phyloP scores from a whole-genome alignment of 1,140 invertebrate species.

The Hylaeus volcanicus region DNA sequence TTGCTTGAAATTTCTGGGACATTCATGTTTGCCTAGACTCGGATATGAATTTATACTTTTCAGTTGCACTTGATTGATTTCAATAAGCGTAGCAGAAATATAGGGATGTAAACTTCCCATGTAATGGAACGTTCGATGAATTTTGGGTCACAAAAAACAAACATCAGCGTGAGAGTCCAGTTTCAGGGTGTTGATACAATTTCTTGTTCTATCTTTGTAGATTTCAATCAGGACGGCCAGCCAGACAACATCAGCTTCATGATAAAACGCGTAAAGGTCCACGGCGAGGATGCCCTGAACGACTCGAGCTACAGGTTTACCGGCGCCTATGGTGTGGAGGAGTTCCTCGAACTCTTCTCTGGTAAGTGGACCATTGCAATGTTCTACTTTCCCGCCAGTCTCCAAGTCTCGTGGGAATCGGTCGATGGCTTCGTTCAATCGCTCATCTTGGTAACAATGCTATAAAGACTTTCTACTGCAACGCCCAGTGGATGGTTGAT shows the following conservation, averaged over 20 bases:
- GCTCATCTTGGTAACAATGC: neutral
- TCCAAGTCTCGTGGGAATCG: neutral
- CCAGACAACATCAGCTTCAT: constrained; percentile 97
- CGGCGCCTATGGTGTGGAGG: constrained; percentile 95
- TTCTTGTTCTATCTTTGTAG: constrained; percentile 81
- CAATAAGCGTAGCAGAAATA: too few species aligned
- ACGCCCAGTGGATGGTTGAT: neutral
- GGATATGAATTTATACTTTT: too few species aligned
- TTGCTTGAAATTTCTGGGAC: too few species aligned
- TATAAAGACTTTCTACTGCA: neutral
- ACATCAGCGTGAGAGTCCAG: too few species aligned
- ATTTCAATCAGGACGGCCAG: constrained; percentile 95
- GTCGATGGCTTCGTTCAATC: neutral
- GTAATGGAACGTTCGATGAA: too few species aligned
- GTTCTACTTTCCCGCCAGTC: neutral
- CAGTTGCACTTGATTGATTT: too few species aligned
- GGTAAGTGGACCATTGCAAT: constrained; percentile 82
- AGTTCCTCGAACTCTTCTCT: constrained; percentile 95
- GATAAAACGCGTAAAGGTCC: constrained; percentile 97
- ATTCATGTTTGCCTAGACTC: too few species aligned
- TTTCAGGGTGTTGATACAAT: neutral
- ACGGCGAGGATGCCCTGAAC: constrained; percentile 89
- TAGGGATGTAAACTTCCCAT: too few species aligned
- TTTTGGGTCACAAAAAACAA: too few species aligned
- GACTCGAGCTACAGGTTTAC: constrained; percentile 93